Base-by-base conservation (phyloP, 2,888 invertebrate species). In the Drosophila kanekoi region DNA sequence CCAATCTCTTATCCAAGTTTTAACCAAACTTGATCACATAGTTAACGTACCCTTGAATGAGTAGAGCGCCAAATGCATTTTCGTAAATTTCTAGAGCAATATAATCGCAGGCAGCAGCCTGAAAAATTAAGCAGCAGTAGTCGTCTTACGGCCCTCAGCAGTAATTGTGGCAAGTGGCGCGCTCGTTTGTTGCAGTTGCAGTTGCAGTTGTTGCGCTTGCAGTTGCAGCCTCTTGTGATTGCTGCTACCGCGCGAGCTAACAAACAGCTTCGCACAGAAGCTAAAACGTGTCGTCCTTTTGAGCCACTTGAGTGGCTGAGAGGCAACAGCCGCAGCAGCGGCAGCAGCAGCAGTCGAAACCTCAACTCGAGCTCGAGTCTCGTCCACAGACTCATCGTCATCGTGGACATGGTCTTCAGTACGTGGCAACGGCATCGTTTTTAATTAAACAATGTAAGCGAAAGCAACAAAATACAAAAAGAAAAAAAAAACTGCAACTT, bases 381-480 rank as follows among this genome's bases (percentile, higher is more conserved):
- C 14, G 40, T 38, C 54, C 51, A 37, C 72, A 47, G 54, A 71
- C 40, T 74, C 81, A 67, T 75, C 83, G 60, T 77, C 69, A 35
- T 23, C 77, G 53, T 68, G 82, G 90, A 82, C 81, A 81, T 87
- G 82, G 79, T 58, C 64, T 75, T 43, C 79, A 59, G 61, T 83
- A 72, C 75, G 72, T 83, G 72, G 64, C 82, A 70, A 61, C 67
- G 47, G 58, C 78, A 65, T 78, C 87, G 80, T 85, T 91, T 91
- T 91, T 91, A 91, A 91, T 91, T 91, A 91, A 91, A 91, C 91
- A 91, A 91, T 90, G 85, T 89, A 79, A 81, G 90, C 77, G 75
- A 78, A 76, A 43, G 32, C 63, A 66, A 44, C 8, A 44, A 51
- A 10, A 23, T 8, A 44, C 4, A 44, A 63, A 28, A 51, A 43